Evolutionary conservation across 2,113 vertebrate genomes (phyloP).

Genomic region (Addax nasomaculatus): DNA sequence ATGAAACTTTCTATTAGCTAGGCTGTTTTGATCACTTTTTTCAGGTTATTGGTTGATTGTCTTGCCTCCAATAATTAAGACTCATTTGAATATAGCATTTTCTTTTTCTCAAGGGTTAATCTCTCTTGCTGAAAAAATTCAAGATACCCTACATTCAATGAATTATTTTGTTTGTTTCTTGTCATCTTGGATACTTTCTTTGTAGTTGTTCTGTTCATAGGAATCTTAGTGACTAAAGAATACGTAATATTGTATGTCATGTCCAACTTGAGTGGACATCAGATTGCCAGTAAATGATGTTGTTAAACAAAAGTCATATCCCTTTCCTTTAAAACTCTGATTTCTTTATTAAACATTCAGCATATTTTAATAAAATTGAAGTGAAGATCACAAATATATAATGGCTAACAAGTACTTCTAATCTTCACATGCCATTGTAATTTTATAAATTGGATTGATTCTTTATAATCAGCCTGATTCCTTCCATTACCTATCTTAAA

Average conservation of each 20-base stretch:
- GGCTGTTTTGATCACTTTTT: neutral
- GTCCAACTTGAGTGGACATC: neutral
- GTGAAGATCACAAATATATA: neutral
- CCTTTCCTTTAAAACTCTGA: neutral
- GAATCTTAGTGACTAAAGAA: constrained; percentile 14
- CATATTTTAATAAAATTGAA: constrained; percentile 48
- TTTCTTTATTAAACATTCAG: neutral
- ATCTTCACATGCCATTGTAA: neutral
- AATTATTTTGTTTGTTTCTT: neutral
- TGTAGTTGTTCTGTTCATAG: constrained; percentile 41
- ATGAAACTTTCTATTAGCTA: neutral
- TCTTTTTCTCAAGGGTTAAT: neutral
- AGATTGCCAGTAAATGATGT: constrained; percentile 4
- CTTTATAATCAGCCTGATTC: neutral
- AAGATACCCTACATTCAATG: neutral
- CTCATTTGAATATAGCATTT: neutral
- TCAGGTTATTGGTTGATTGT: neutral
- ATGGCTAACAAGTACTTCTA: neutral
- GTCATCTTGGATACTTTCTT: constrained; percentile 29
- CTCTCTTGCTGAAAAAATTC: neutral
- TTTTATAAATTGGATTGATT: neutral
- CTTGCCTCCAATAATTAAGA: neutral
- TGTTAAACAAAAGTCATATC: neutral
- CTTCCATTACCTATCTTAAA: neutral
- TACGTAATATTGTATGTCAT: neutral